Evolutionary conservation across 2,113 vertebrate species (phyloP).

Genomic region (Clupea harengus): DNA sequence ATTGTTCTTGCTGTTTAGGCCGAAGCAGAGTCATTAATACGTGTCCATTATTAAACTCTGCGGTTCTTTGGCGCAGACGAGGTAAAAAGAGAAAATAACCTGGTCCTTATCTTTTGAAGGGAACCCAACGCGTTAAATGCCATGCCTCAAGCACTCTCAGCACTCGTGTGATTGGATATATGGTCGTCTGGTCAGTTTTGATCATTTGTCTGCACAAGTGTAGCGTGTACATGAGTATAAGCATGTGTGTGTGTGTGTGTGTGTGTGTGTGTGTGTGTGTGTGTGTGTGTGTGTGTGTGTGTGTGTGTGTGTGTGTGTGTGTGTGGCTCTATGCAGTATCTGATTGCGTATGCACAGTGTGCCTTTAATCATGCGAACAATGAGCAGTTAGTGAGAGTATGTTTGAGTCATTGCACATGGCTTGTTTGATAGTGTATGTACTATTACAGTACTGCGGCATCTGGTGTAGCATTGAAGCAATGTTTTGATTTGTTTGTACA

Average conservation of each 20-base stretch:
- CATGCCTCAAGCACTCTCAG: not conserved
- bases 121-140: not conserved
- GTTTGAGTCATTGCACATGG: too few relatives aligned
- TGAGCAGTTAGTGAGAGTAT: too few relatives aligned
- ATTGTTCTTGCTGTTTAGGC: not conserved
- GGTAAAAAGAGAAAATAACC: not conserved
- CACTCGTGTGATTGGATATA: not conserved
- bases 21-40: not conserved
- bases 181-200: not conserved
- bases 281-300: too few relatives aligned
- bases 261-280: not conserved
- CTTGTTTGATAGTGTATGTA: too few relatives aligned
- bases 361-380: too few relatives aligned
- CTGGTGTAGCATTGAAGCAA: too few relatives aligned
- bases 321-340: too few relatives aligned
- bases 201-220: not conserved
- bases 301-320: too few relatives aligned
- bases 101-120: not conserved
- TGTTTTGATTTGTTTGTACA: too few relatives aligned
- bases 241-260: constrained; percentile 3
- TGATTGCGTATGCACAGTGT: not conserved
- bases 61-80: not conserved
- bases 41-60: not conserved
- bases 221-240: not conserved
- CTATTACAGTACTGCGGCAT: too few relatives aligned